These are phyloP conservation scores for Matsumyia berberina DNA, from an alignment of 2,888 invertebrate genomes.

Conservation along the genomic window DNA sequence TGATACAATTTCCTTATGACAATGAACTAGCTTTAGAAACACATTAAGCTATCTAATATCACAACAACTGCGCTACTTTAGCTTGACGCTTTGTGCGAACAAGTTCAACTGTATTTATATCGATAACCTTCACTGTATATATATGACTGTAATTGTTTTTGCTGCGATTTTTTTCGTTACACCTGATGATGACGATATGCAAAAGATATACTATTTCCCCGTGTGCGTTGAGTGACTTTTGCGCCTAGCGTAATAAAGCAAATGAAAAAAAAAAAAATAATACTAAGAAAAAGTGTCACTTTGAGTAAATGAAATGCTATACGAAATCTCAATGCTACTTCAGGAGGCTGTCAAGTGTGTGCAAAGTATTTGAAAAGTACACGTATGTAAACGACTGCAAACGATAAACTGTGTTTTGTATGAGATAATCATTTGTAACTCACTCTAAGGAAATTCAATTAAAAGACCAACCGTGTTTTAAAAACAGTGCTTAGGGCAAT, in stretches of 20 bases:
- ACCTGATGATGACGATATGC: conserved; percentile 25
- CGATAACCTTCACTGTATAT: conserved; percentile 66
- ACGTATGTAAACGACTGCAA: conserved; percentile 14
- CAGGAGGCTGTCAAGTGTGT: conserved; percentile 17
- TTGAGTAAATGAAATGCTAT: conserved; percentile 59
- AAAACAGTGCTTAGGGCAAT: conserved; percentile 11
- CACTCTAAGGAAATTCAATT: conserved; percentile 11
- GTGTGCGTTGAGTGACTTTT: conserved; percentile 24
- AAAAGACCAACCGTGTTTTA: conserved; percentile 11
- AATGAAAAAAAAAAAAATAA: conserved; percentile 10
- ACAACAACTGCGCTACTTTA: conserved; percentile 48
- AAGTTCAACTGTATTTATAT: conserved; percentile 67
- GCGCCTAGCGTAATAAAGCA: background rate
- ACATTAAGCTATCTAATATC: conserved; percentile 67
- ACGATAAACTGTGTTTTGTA: conserved; percentile 18
- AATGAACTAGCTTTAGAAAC: conserved; percentile 62
- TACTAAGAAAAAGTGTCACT: conserved; percentile 27
- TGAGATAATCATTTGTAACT: conserved; percentile 26
- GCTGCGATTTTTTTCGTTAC: conserved; percentile 24
- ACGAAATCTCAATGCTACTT: conserved; percentile 66
- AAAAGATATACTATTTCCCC: conserved; percentile 48
- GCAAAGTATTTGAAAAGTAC: conserved; percentile 15
- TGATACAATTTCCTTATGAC: conserved; percentile 56
- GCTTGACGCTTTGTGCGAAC: conserved; percentile 32
- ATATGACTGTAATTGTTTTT: conserved; percentile 35